Conservation (phyloP, 2,888 invertebrate genomes). For the Coelogynopora nodosa region DNA sequence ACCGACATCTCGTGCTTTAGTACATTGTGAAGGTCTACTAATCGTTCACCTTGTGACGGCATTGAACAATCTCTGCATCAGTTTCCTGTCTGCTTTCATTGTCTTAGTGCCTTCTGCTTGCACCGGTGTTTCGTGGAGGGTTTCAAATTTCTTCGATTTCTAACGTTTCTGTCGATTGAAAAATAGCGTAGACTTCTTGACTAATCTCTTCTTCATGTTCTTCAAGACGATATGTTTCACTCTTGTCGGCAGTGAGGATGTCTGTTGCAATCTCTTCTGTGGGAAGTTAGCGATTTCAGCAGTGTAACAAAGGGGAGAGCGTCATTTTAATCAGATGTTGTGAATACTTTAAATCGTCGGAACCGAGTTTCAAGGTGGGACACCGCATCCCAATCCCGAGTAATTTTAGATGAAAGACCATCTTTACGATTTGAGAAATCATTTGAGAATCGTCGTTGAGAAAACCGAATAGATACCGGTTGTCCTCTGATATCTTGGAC, state of each 20-base stretch:
- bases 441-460: neutral
- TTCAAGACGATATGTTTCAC: neutral
- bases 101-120: slow-evolving; percentile 7
- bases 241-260: neutral
- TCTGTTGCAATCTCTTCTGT: neutral
- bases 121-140: slow-evolving; percentile 16
- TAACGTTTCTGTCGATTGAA: neutral
- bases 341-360: too few species aligned
- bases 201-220: neutral
- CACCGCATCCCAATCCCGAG: neutral
- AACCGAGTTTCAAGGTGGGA: neutral
- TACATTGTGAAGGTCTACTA: slow-evolving; percentile 21
- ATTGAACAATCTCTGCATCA: neutral
- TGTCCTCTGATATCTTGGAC: neutral
- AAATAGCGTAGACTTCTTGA: neutral
- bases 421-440: neutral
- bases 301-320: neutral
- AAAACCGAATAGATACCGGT: neutral
- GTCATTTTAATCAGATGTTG: neutral
- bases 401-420: neutral
- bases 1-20: neutral
- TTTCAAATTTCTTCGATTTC: slow-evolving; percentile 3
- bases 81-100: neutral
- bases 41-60: neutral
- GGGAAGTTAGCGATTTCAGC: neutral